Conservation (phyloP, 1,140 invertebrate genomes). For the Cyphomyrmex costatus region DNA sequence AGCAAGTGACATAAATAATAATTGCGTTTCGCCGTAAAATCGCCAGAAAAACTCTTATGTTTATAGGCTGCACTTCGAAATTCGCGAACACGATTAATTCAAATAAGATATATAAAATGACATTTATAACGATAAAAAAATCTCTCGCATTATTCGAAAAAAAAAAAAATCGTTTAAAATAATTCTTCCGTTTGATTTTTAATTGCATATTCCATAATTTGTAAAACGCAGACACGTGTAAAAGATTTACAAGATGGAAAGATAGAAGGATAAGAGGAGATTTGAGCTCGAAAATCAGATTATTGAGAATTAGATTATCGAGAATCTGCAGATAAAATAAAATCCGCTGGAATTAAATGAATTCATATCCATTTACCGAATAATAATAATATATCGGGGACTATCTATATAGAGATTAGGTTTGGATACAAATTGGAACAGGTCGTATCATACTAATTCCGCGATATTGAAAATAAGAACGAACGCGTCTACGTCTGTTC, state of each 20-base stretch:
- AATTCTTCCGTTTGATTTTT: not conserved
- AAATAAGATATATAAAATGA: not conserved
- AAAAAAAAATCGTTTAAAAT: too few relatives aligned
- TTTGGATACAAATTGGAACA: not conserved
- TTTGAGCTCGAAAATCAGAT: not conserved
- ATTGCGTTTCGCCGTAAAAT: not conserved
- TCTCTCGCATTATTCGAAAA: too few relatives aligned
- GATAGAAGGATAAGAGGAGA: too few relatives aligned
- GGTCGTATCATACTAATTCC: slow-evolving; percentile 13
- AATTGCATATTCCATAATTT: not conserved
- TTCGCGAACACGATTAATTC: not conserved
- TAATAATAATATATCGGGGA: not conserved
- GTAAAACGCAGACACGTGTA: not conserved
- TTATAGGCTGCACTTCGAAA: not conserved
- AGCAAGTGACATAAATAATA: slow-evolving; percentile 11
- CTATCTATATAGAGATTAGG: not conserved
- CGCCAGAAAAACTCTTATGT: not conserved
- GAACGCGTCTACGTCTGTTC: not conserved
- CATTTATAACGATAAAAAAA: not conserved
- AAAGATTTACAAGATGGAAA: not conserved
- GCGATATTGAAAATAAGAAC: not conserved
- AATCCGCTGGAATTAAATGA: not conserved
- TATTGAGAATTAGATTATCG: not conserved
- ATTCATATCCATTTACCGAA: not conserved
- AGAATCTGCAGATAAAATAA: not conserved